Conservation (phyloP, 2,888 invertebrate genomes). For the Oeneis ivallda region DNA sequence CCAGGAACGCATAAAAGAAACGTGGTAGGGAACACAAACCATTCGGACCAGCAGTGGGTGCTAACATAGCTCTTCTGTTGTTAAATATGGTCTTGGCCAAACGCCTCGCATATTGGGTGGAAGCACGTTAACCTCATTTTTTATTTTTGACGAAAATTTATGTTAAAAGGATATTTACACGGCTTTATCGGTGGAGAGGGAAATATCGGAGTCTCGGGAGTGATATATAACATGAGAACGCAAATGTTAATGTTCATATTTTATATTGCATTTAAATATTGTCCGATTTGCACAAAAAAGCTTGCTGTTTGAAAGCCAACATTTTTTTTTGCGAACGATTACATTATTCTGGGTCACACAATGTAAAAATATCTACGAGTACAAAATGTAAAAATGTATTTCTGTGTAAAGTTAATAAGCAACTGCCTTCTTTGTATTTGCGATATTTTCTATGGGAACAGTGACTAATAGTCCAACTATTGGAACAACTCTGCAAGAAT, state of each 20-base stretch:
- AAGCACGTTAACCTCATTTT: constrained; percentile 41
- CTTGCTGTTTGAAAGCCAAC: neutral
- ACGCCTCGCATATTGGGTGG: constrained; percentile 37
- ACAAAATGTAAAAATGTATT: no score
- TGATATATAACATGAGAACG: constrained; percentile 22
- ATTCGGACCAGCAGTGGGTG: constrained; percentile 15
- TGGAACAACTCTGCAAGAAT: no score
- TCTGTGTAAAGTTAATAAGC: no score
- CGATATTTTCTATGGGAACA: no score
- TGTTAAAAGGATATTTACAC: constrained; percentile 52
- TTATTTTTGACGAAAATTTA: constrained; percentile 52
- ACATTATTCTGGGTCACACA: no score
- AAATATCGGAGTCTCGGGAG: constrained; percentile 30
- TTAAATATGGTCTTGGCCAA: constrained; percentile 42
- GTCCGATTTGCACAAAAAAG: constrained; percentile 11
- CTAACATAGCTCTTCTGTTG: constrained; percentile 34
- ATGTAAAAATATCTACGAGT: no score
- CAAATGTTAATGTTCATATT: constrained; percentile 23
- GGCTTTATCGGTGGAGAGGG: constrained; percentile 33
- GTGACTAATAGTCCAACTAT: no score
- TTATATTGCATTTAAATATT: neutral
- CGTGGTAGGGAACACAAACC: constrained; percentile 28
- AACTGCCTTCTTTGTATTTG: no score
- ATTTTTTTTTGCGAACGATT: neutral
- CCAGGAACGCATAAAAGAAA: constrained; percentile 37